phyloP scores from a whole-genome alignment of 2,888 invertebrate genomes.

The Eupithecia inturbata region DNA sequence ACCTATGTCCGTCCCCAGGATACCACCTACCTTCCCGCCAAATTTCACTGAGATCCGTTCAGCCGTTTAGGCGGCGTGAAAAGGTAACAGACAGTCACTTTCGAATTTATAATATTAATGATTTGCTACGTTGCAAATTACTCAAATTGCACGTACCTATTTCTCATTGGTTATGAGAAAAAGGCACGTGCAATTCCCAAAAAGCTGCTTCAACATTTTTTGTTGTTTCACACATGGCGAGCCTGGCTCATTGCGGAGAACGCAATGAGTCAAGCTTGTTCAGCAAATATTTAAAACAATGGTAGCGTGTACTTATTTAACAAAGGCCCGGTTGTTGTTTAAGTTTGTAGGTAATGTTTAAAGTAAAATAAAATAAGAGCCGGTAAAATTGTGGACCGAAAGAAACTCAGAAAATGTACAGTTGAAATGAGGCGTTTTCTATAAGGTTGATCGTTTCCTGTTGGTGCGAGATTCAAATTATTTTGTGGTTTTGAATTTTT shows the following conservation, averaged over 20 bases:
- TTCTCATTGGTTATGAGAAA: too few species aligned
- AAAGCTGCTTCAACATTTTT: neutral
- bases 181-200: neutral
- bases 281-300: slow-evolving; percentile 57
- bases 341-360: slow-evolving; percentile 38
- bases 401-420: neutral
- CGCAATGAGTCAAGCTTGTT: slow-evolving; percentile 52
- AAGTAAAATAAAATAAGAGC: slow-evolving; percentile 10
- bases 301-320: slow-evolving; percentile 58
- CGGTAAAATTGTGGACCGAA: neutral
- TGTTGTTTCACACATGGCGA: slow-evolving; percentile 44
- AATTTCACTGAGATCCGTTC: too few species aligned
- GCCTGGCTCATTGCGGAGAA: slow-evolving; percentile 54
- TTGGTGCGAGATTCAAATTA: too few species aligned
- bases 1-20: too few species aligned
- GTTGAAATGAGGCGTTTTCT: neutral
- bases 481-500: too few species aligned
- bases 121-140: neutral
- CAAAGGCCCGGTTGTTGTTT: slow-evolving; percentile 46
- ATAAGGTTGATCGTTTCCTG: too few species aligned
- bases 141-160: too few species aligned
- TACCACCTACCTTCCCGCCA: too few species aligned
- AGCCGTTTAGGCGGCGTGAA: too few species aligned
- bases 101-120: too few species aligned
- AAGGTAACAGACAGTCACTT: too few species aligned